Evolutionary conservation across 2,797 vertebrate species (phyloP).

Genomic region (Megalops cyprinoides): DNA sequence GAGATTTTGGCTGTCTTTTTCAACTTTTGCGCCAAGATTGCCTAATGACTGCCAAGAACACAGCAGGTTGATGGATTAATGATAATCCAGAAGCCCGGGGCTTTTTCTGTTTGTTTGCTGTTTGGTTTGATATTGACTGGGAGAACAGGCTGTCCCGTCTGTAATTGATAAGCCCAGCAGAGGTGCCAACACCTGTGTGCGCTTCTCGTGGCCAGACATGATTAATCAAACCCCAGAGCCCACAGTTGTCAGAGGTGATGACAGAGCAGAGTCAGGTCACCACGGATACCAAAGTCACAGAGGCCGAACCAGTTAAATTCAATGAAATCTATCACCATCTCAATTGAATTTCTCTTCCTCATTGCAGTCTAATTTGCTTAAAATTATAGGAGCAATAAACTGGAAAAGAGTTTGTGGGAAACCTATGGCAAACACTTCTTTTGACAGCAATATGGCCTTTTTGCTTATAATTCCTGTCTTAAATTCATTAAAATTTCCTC

Average conservation of each 20-base stretch:
- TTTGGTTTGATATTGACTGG: not conserved
- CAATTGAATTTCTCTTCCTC: not conserved
- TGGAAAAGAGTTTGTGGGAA: too few relatives aligned
- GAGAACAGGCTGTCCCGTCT: not conserved
- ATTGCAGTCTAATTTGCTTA: not conserved
- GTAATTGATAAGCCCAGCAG: not conserved
- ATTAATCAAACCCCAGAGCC: not conserved
- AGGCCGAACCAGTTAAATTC: not conserved
- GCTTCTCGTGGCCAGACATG: not conserved
- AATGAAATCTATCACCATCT: not conserved
- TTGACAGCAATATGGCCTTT: too few relatives aligned
- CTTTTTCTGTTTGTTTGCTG: not conserved
- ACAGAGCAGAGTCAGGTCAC: not conserved
- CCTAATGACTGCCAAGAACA: not conserved
- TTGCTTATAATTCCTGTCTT: too few relatives aligned
- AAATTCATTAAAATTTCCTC: too few relatives aligned
- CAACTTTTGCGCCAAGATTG: not conserved
- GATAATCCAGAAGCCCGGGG: not conserved
- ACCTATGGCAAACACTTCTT: not conserved
- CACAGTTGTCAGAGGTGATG: not conserved
- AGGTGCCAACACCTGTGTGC: not conserved
- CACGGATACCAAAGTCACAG: not conserved
- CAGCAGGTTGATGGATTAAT: conserved; percentile 7
- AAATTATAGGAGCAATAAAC: not conserved
- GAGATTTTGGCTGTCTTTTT: not conserved